Evolutionary conservation across 2,888 invertebrate species (phyloP), one percentile per base, ranked within the genome.

Genomic region (Limnephilus marmoratus): DNA sequence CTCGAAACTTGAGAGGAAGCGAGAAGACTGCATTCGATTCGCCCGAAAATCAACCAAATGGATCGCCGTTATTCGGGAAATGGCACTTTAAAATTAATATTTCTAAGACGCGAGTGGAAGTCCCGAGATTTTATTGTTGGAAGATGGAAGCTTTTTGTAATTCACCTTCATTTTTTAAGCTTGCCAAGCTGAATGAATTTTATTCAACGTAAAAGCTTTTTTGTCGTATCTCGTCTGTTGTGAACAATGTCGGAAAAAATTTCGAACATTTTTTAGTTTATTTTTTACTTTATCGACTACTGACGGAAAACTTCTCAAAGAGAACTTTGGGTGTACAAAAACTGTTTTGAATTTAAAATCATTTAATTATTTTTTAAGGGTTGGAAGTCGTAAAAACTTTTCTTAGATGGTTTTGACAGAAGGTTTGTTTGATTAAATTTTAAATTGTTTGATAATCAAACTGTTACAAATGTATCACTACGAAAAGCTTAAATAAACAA

Each of bases 11-110:
- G 68, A 49, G 91, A 81, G 68, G 11, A 81, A 91, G 53, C 45
- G 91, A 86, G 91, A 91, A 49, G 18, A 31, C 31, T 18, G n/a
- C n/a, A 34, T 31, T 45, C 86, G 91, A 45, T 90, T 80, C 41
- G 80, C 53, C 13, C 24, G 68, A 37, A 29, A 34, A 29, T 91
- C 91, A 91, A 91, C 45, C 91, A 24, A 91, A 91, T 81, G 81
- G 91, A 91, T 41, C 80, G 86, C 13, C 15, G 80, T 13, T 68
- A n/a, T 68, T 24, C 24, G 68, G 24, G 24, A 24, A 68, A 68
- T 82, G 15, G 31, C 31, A 34, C 31, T 82, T 29, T 31, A 34
- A 82, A 82, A 34, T 82, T 82, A 68, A 68, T 68, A 68, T 68
- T 68, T 68, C 24, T n/a, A n/a, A 68, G 68, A 68, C 68, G 68